Evolutionary conservation across 1,140 invertebrate species (phyloP), one percentile per base, ranked within the genome.

Genomic region (Phymorhynchus buccinoides): DNA sequence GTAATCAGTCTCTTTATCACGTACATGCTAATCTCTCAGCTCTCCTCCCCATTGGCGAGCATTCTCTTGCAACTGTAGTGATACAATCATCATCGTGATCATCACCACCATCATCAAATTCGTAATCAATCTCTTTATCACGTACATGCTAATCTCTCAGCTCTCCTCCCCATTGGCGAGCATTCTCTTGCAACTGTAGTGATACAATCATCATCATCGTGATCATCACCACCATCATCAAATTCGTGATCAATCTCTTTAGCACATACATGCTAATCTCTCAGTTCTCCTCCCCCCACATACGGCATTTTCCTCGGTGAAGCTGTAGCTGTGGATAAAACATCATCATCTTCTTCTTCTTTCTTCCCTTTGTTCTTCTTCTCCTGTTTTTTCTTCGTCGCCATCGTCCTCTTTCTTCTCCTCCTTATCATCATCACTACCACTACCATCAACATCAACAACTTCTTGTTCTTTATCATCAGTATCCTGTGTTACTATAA

Each of bases 271-370:
- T 84, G 86, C 79, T 93, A 56, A 81, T 91, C 91, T n/a, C 89
- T 90, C 85, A 88, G 86, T 75, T 93, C 92, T 75, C 88, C 90
- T 48, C 90, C 92, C 92, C 92, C n/a, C n/a, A n/a, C n/a, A n/a
- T n/a, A n/a, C n/a, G n/a, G n/a, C n/a, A n/a, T n/a, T n/a, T n/a
- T n/a, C n/a, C n/a, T n/a, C n/a, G n/a, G n/a, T n/a, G n/a, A n/a
- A n/a, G n/a, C n/a, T n/a, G n/a, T n/a, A n/a, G n/a, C n/a, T n/a
- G n/a, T n/a, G n/a, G n/a, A n/a, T n/a, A n/a, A n/a, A n/a, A n/a
- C n/a, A n/a, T n/a, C n/a, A n/a, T n/a, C n/a, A n/a, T n/a, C n/a
- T n/a, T n/a, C n/a, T n/a, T n/a, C n/a, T n/a, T n/a, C n/a, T n/a
- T n/a, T n/a, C n/a, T n/a, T n/a, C n/a, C n/a, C n/a, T n/a, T n/a